phyloP scores from a whole-genome alignment of 2,888 invertebrate species.

The Pammene fasciana region DNA sequence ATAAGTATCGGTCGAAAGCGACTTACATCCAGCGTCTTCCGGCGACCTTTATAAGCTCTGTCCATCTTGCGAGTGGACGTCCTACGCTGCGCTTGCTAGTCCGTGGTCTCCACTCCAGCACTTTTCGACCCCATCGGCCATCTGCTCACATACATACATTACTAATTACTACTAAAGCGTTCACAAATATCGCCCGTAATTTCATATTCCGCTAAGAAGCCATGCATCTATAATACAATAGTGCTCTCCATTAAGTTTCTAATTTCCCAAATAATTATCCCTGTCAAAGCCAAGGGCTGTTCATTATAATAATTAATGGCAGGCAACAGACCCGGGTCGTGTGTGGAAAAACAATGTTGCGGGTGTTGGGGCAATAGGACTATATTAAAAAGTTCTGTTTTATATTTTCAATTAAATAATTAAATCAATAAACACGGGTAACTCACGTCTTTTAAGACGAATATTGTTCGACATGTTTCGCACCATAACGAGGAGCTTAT shows the following conservation, averaged over 20 bases:
- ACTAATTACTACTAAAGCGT: too few species aligned
- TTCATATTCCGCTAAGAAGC: not conserved
- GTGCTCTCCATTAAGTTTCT: conserved; percentile 16
- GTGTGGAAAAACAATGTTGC: conserved; percentile 36
- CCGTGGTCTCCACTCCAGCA: too few species aligned
- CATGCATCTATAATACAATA: not conserved
- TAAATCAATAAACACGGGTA: not conserved
- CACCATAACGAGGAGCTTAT: too few species aligned
- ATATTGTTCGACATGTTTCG: too few species aligned
- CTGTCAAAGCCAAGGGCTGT: conserved; percentile 31
- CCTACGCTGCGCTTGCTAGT: too few species aligned
- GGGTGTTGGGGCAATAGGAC: not conserved
- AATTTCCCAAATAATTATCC: conserved; percentile 35
- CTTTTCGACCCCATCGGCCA: too few species aligned
- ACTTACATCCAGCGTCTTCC: too few species aligned
- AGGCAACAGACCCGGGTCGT: conserved; percentile 25
- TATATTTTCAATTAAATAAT: not conserved
- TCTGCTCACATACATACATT: too few species aligned
- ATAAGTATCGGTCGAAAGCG: too few species aligned
- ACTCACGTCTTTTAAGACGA: too few species aligned
- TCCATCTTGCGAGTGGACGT: too few species aligned
- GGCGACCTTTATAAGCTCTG: too few species aligned
- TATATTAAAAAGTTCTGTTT: not conserved
- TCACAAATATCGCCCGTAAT: not conserved
- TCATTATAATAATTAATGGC: conserved; percentile 41